Percentiles rank a stretch among this genome's conserved stretches.
Conservation (phyloP, 2,888 invertebrate genomes). For the Drosophila merina region DNA sequence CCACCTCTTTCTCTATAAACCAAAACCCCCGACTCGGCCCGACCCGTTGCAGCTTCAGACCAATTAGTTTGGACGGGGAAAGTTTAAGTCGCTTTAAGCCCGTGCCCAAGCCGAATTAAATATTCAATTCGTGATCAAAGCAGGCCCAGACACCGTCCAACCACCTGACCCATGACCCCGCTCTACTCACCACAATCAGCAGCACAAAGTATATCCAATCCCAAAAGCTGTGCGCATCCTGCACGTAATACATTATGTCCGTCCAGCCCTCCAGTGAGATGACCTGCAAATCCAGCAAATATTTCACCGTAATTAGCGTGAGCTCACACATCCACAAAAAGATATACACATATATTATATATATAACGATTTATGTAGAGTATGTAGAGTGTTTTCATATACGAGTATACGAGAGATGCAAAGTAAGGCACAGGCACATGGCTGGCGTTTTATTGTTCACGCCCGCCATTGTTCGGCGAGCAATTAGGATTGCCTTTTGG, state of each 20-base stretch:
- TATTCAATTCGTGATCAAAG: constrained; percentile 42
- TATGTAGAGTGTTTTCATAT: constrained; percentile 6
- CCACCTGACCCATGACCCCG: not conserved
- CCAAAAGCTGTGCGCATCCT: constrained; percentile 99
- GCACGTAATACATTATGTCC: constrained; percentile 99
- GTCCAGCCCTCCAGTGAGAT: constrained; percentile 99
- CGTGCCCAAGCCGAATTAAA: constrained; percentile 10
- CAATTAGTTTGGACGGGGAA: constrained; percentile 23
- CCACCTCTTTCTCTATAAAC: too few relatives aligned
- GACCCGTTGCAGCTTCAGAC: not conserved
- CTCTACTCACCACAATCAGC: constrained; percentile 96
- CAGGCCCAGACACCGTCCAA: constrained; percentile 6
- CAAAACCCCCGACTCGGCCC: too few relatives aligned
- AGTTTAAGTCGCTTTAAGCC: constrained; percentile 13
- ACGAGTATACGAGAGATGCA: constrained; percentile 2
- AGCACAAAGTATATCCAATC: constrained; percentile 99
- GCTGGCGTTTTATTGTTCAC: constrained; percentile 42
- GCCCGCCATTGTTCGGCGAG: constrained; percentile 27
- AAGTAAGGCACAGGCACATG: constrained; percentile 9
- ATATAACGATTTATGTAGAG: not conserved
- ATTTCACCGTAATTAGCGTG: constrained; percentile 42
- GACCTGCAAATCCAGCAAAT: constrained; percentile 87
- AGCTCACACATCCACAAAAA: constrained; percentile 5
- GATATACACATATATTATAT: not conserved
- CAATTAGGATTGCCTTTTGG: constrained; percentile 40